phyloP scores from a whole-genome alignment of 2,113 vertebrate genomes.

The Aptenodytes patagonicus region DNA sequence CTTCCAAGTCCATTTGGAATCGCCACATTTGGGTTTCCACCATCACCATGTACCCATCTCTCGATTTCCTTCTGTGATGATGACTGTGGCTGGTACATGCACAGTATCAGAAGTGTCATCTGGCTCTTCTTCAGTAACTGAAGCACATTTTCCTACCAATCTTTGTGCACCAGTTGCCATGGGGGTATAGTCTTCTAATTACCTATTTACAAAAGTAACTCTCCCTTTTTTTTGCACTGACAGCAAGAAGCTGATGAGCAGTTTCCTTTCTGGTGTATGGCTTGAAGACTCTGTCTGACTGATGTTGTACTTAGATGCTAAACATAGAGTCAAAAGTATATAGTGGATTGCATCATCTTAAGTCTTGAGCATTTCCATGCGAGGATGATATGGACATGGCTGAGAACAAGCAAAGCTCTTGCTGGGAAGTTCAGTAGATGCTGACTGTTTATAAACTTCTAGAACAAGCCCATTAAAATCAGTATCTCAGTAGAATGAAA shows the following conservation, averaged over 20 bases:
- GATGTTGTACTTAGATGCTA: not conserved
- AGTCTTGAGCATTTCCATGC: not conserved
- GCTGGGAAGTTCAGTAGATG: not conserved
- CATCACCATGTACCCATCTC: not conserved
- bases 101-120: not conserved
- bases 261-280: not conserved
- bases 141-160: not conserved
- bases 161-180: not conserved
- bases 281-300: not conserved
- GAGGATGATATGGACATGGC: not conserved
- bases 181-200: not conserved
- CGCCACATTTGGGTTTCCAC: not conserved
- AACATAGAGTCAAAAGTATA: not conserved
- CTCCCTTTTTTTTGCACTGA: not conserved
- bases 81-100: not conserved
- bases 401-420: not conserved
- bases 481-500: not conserved
- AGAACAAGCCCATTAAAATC: not conserved
- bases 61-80: not conserved
- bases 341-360: not conserved
- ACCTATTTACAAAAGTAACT: not conserved
- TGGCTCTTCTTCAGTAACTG: not conserved
- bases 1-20: not conserved
- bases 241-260: not conserved
- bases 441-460: not conserved